Evolutionary conservation across 2,888 invertebrate species (phyloP).

Genomic region (Lordiphosa andalusiaca): DNA sequence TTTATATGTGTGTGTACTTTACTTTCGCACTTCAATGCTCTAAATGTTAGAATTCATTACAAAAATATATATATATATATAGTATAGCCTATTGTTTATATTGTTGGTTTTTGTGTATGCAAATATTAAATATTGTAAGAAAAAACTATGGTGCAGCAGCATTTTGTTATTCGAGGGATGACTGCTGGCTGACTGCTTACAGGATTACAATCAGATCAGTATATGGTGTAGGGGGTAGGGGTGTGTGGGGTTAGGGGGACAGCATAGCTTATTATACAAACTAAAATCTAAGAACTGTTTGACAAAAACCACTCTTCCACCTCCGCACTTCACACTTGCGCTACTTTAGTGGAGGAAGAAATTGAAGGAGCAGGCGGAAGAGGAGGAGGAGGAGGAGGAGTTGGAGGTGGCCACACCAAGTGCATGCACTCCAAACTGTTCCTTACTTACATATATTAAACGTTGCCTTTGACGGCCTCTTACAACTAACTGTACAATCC

Average conservation of each 20-base stretch:
- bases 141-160: constrained; percentile 36
- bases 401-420: constrained; percentile 26
- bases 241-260: constrained; percentile 2
- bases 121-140: constrained; percentile 16
- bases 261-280: constrained; percentile 27
- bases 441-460: constrained; percentile 28
- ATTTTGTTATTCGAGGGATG: constrained; percentile 58
- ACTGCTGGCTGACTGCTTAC: constrained; percentile 29
- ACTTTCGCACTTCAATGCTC: constrained; percentile 62
- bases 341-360: neutral
- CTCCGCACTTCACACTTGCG: constrained; percentile 1
- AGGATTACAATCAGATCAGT: constrained; percentile 4
- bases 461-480: constrained; percentile 12
- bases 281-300: constrained; percentile 45
- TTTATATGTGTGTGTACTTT: constrained; percentile 46
- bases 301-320: constrained; percentile 1
- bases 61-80: constrained; percentile 51
- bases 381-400: neutral
- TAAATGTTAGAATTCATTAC: constrained; percentile 67
- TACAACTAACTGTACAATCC: constrained; percentile 62
- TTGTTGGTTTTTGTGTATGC: constrained; percentile 12
- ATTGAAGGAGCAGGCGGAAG: constrained; percentile 2
- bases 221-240: neutral
- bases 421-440: constrained; percentile 14
- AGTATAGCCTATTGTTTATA: constrained; percentile 60